A percentile compares a stretch with the other conserved stretches of the same genome.
phyloP scores from a whole-genome alignment of 2,888 invertebrate species.

The Rapana venosa region DNA sequence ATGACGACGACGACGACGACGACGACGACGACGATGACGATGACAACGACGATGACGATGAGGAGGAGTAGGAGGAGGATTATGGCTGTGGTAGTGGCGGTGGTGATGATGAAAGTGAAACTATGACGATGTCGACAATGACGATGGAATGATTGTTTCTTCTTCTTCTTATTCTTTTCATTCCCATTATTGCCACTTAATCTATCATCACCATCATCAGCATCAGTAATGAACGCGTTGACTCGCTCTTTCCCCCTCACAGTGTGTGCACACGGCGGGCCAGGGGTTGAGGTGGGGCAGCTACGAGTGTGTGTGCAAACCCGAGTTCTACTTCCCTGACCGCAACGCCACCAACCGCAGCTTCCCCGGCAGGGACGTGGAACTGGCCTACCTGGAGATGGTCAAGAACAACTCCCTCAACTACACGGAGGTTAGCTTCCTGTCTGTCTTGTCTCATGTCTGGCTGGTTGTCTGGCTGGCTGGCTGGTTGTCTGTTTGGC shows the following conservation, averaged over 20 bases:
- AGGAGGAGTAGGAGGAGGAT: no score
- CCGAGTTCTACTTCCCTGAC: slow-evolving; percentile 82
- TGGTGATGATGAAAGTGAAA: no score
- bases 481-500: no score
- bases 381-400: slow-evolving; percentile 64
- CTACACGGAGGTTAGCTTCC: slow-evolving; percentile 40
- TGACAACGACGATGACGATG: no score
- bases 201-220: neutral
- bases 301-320: slow-evolving; percentile 90
- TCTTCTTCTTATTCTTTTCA: no score
- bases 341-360: slow-evolving; percentile 60
- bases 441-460: no score
- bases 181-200: neutral
- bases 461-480: no score
- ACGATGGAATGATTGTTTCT: no score
- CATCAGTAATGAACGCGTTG: neutral
- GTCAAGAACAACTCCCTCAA: slow-evolving; percentile 57
- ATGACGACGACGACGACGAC: no score
- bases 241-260: slow-evolving; percentile 55
- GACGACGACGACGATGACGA: no score
- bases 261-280: slow-evolving; percentile 92
- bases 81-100: no score
- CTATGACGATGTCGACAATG: no score
- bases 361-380: slow-evolving; percentile 72
- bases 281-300: slow-evolving; percentile 93